Base-by-base conservation (phyloP, 2,888 invertebrate genomes). In the Coelogynopora nodosa region DNA sequence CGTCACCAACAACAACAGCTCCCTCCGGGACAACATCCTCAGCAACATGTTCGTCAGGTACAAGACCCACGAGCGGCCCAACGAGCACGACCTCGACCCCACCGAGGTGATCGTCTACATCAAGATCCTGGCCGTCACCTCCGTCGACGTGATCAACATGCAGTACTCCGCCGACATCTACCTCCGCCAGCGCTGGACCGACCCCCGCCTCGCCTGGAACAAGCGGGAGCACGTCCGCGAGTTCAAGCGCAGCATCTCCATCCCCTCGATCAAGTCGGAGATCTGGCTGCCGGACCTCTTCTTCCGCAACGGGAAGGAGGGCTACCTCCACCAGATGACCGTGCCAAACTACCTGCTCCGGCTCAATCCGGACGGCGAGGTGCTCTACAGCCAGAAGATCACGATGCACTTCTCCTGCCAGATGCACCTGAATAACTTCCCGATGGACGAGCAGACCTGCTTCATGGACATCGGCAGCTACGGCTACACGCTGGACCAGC, bases 101-200 rank as follows among this genome's bases (percentile, higher is more conserved):
- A 87, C 86, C 2, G 67, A 0, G 23, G 87, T 87, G 23, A 31
- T 49, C n/a, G 87, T 87, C 29, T 84, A 87, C 28, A 84, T 87
- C 27, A 85, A 87, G 26, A 88, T 87, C n/a, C 67, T 88, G 13
- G 87, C 86, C 27, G 88, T 87, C 26, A 88, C 31, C 74, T 87
- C 86, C 13, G 87, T 87, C 18, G 87, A 87, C 30, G 87, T 87
- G 13, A 87, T 87, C 26, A 87, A 87, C 28, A 87, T 87, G 87
- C 84, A 88, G 67, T 87, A 84, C 31, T 88, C 87, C n/a, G 86
- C 83, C 0, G 87, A 87, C 31, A 87, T 87, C 82, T 87, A 87
- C 30, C 82, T 87, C 13, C 1, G 87, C 0, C 87, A 87, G 31
- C 27, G n/a, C 27, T 87, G 87, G 87, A 80, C 30, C 0, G 87